A percentile compares a stretch with the other conserved stretches of the same genome.
These are phyloP conservation scores for Oconnorella tubifera DNA, from an alignment of 2,888 invertebrate species.

Conservation along the genomic window DNA sequence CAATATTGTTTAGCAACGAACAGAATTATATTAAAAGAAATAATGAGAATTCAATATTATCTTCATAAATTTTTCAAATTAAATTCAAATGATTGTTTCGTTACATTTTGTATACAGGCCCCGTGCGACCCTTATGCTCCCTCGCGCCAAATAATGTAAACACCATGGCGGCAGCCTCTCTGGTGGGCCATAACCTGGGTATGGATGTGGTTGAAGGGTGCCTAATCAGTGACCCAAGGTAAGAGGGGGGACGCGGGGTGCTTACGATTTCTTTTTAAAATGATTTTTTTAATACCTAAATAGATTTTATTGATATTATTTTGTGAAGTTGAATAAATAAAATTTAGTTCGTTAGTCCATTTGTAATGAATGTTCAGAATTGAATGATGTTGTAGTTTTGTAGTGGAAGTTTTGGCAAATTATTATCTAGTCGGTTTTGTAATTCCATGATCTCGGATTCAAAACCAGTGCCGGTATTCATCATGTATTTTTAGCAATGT, in stretches of 20 bases:
- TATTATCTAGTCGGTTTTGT: not conserved
- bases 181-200: constrained; percentile 60
- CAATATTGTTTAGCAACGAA: constrained; percentile 3
- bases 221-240: constrained; percentile 60
- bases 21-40: not conserved
- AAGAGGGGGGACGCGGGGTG: constrained; percentile 24
- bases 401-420: no score
- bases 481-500: not conserved
- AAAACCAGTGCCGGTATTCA: not conserved
- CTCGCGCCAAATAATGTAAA: constrained; percentile 63
- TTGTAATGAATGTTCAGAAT: no score
- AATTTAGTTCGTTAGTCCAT: no score
- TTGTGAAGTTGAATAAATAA: no score
- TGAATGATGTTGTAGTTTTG: no score
- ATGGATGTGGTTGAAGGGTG: constrained; percentile 59
- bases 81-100: not conserved
- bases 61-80: not conserved
- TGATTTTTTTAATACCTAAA: no score
- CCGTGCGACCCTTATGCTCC: constrained; percentile 59
- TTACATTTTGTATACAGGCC: constrained; percentile 49
- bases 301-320: no score
- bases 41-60: not conserved
- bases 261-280: no score
- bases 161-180: constrained; percentile 62
- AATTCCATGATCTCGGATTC: not conserved